Percentiles rank a stretch among this genome's conserved stretches.
phyloP scores from a whole-genome alignment of 2,888 invertebrate species.

The Brachylomia viminalis region DNA sequence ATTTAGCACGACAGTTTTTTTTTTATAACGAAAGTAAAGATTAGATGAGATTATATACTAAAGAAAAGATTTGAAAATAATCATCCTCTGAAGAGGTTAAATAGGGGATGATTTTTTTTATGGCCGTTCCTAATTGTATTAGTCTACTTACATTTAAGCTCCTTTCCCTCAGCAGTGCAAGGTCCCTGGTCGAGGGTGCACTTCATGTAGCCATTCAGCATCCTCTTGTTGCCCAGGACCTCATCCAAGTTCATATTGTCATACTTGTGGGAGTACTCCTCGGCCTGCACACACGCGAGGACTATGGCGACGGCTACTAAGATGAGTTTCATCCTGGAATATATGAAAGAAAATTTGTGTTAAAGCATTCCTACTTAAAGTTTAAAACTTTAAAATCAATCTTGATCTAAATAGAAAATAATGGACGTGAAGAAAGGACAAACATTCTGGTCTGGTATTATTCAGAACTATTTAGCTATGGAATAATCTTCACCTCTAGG shows the following conservation, averaged over 20 bases:
- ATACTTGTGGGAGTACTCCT: conserved; percentile 91
- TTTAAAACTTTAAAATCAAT: too few species aligned
- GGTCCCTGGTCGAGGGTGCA: conserved; percentile 92
- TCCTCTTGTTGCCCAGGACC: conserved; percentile 92
- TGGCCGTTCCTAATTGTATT: not conserved
- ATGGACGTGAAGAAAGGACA: too few species aligned
- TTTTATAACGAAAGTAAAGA: not conserved
- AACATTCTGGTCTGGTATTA: too few species aligned
- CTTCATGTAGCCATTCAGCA: conserved; percentile 92
- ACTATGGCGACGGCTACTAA: conserved; percentile 65
- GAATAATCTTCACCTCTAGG: too few species aligned
- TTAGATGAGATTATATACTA: too few species aligned
- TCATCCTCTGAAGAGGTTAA: too few species aligned
- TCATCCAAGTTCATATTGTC: conserved; percentile 93
- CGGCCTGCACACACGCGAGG: conserved; percentile 63
- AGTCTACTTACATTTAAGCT: conserved; percentile 92
- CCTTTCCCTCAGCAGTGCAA: conserved; percentile 93
- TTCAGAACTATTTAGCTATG: too few species aligned
- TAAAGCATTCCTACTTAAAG: not conserved
- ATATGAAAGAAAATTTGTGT: not conserved
- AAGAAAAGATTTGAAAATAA: not conserved
- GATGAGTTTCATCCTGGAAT: conserved; percentile 76
- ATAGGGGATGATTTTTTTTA: not conserved
- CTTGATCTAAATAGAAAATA: too few species aligned
- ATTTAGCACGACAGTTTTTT: not conserved